Percentiles rank a stretch among this genome's conserved stretches.
Conservation (phyloP, 2,113 vertebrate genomes). For the Panthera leo region DNA sequence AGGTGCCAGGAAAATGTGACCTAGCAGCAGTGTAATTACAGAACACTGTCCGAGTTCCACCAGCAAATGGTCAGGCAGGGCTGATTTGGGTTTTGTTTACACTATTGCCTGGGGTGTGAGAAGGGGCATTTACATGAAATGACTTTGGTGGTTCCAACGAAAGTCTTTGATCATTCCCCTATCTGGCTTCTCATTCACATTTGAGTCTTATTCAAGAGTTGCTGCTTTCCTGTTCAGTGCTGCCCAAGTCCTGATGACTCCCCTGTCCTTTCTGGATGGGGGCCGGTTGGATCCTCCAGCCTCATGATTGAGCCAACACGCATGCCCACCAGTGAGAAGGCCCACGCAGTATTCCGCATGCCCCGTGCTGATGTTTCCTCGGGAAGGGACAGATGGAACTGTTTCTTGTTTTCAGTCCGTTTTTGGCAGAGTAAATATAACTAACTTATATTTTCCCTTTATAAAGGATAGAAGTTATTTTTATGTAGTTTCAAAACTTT, state of each 20-base stretch:
- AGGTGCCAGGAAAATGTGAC: neutral
- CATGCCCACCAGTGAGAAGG: neutral
- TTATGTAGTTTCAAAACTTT: constrained; percentile 72
- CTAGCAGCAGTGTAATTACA: neutral
- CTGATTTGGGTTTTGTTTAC: neutral
- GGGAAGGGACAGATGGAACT: neutral
- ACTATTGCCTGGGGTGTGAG: neutral
- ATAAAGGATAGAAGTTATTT: constrained; percentile 49
- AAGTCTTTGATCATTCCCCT: neutral
- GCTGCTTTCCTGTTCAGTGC: neutral
- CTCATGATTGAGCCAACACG: neutral
- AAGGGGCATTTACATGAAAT: neutral
- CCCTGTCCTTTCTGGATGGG: neutral
- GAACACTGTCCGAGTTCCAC: neutral
- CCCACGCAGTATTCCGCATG: constrained; percentile 18
- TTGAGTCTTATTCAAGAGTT: neutral
- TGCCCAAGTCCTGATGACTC: neutral
- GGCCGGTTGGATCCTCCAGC: neutral
- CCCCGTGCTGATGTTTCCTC: constrained; percentile 20
- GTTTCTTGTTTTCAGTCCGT: constrained; percentile 29
- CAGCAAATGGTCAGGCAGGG: neutral
- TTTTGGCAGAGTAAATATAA: constrained; percentile 53
- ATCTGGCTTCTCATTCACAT: neutral
- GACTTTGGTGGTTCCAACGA: neutral
- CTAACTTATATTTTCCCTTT: constrained; percentile 62